Conservation (phyloP, 1,140 invertebrate species). For the Orius insidiosus region DNA sequence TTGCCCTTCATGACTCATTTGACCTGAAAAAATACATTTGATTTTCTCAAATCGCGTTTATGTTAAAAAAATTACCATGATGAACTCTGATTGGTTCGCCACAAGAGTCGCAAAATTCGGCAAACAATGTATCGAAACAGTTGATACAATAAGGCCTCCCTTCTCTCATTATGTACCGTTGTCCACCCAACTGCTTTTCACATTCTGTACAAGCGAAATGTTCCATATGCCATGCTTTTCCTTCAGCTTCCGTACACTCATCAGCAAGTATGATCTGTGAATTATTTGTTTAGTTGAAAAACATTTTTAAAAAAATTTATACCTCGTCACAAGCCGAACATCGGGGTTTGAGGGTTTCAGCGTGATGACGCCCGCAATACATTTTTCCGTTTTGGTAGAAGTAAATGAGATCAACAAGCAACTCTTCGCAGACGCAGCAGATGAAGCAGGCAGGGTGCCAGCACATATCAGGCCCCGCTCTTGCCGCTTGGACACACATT, state of each 20-base stretch:
- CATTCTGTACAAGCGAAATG: slow-evolving; percentile 96
- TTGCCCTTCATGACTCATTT: slow-evolving; percentile 93
- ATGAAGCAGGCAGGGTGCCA: slow-evolving; percentile 93
- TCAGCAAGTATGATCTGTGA: slow-evolving; percentile 89
- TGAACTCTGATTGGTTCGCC: slow-evolving; percentile 91
- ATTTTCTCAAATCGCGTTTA: not conserved
- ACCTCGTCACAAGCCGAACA: slow-evolving; percentile 97
- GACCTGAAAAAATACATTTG: slow-evolving; percentile 33
- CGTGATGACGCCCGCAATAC: slow-evolving; percentile 92
- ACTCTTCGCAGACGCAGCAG: slow-evolving; percentile 77
- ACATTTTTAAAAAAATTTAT: no score
- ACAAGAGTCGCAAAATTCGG: slow-evolving; percentile 93
- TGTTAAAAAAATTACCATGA: slow-evolving; percentile 35
- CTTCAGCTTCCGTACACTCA: slow-evolving; percentile 97
- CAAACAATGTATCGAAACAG: slow-evolving; percentile 90
- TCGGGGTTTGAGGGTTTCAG: slow-evolving; percentile 85
- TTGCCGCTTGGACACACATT: slow-evolving; percentile 75
- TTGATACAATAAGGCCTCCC: slow-evolving; percentile 81
- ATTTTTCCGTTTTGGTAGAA: slow-evolving; percentile 74
- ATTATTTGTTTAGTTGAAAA: no score
- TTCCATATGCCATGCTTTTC: slow-evolving; percentile 95
- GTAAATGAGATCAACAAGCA: slow-evolving; percentile 94
- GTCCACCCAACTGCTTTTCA: slow-evolving; percentile 81
- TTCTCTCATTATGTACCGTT: slow-evolving; percentile 93
- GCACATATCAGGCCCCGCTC: slow-evolving; percentile 66